Evolutionary conservation across 1,140 invertebrate genomes (phyloP), one percentile per base, ranked within the genome.

Genomic region (Drosophila neocordata): DNA sequence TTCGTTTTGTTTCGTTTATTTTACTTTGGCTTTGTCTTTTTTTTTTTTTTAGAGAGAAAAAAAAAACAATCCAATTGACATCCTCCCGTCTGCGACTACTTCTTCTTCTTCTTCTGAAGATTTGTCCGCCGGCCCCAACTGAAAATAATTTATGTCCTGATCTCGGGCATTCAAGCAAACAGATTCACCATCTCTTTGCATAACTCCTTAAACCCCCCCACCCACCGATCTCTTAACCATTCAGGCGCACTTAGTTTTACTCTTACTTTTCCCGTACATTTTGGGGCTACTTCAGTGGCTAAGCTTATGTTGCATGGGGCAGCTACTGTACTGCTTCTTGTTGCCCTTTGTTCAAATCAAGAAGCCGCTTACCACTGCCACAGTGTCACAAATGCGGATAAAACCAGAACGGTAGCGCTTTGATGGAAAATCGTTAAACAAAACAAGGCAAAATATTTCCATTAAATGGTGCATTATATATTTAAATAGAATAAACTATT

Each of bases 131-230:
- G 77, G 69, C 64, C 69, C 66, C 69, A 34, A 56, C 65, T 72
- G 64, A 88, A 88, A 76, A 88, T 88, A 88, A 88, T 88, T 83
- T 88, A 88, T 88, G 79, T 88, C 69, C 79, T 73, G 73, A 37
- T 9, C 64, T 31, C 44, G 20, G 22, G 64, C 52, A 20, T 38
- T 48, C 41, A 48, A 34, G 27, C 24, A 34, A 51, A 35, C 63
- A 44, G 60, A 34, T 48, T 48, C 41, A 48, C 41, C 41, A 48
- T 56, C 63, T 75, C 72, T 75, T 75, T 75, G 72, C 72, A 75
- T 75, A 74, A 58, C 57, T 51, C 15, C n/a, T 15, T 31, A 6
- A 31, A 1, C 4, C 22, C 15, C 20, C 31, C 9, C 18, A 37
- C 15, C 11, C 12, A 12, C 58, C 48, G 58, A 31, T 12, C 27